Evolutionary conservation across 2,888 invertebrate genomes (phyloP).

Genomic region (Petrophora chlorosata): DNA sequence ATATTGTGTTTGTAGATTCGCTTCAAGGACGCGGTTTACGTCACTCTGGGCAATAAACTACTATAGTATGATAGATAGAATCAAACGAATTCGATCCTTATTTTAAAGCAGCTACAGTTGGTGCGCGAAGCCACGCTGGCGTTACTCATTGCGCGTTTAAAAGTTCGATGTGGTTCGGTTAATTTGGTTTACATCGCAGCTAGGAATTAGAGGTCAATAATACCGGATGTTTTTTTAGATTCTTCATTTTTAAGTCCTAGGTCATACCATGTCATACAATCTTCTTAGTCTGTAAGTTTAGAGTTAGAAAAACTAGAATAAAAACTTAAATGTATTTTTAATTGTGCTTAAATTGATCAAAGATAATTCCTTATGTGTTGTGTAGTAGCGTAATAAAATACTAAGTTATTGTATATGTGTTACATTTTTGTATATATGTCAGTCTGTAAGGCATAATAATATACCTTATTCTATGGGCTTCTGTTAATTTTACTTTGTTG

Average conservation of each 20-base stretch:
- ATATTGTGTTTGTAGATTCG: conserved; percentile 74
- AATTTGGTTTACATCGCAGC: conserved; percentile 28
- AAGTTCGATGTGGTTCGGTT: conserved; percentile 22
- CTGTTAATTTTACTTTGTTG: too few relatives aligned
- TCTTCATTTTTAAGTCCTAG: not conserved
- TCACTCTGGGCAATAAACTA: conserved; percentile 61
- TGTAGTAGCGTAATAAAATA: too few relatives aligned
- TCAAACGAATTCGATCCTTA: conserved; percentile 51
- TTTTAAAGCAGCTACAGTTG: conserved; percentile 40
- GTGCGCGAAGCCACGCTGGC: conserved; percentile 26
- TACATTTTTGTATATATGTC: too few relatives aligned
- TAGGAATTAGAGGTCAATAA: conserved; percentile 49
- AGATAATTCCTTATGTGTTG: too few relatives aligned
- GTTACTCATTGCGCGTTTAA: conserved; percentile 23
- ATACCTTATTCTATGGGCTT: too few relatives aligned
- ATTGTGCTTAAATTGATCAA: too few relatives aligned
- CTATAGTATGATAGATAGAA: conserved; percentile 39
- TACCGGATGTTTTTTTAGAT: conserved; percentile 44
- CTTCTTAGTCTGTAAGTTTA: too few relatives aligned
- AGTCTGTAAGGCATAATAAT: too few relatives aligned
- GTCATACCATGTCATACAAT: not conserved
- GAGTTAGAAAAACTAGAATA: too few relatives aligned
- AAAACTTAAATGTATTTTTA: too few relatives aligned
- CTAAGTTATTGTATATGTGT: too few relatives aligned
- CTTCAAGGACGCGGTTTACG: conserved; percentile 76